Percentiles rank a stretch among this genome's conserved stretches.
These are phyloP conservation scores for Apodemus speciosus DNA, from an alignment of 2,113 vertebrate species.

Conservation along the genomic window DNA sequence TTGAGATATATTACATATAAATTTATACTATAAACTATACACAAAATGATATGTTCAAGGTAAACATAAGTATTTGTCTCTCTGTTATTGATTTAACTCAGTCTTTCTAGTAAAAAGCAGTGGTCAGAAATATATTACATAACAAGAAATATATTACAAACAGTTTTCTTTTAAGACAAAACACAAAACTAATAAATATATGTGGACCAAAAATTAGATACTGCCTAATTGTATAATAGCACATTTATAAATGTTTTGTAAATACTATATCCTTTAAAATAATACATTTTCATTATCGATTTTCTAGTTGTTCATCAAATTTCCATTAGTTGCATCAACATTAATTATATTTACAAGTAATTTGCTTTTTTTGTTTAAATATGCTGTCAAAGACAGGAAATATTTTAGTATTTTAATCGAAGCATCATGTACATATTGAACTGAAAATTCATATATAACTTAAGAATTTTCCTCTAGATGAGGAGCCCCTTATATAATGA, in stretches of 20 bases:
- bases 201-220: not conserved
- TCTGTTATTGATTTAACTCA: not conserved
- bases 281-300: not conserved
- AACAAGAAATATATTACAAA: not conserved
- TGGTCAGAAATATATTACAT: not conserved
- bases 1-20: not conserved
- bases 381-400: not conserved
- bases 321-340: not conserved
- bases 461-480: not conserved
- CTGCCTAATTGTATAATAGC: not conserved
- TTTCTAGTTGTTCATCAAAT: not conserved
- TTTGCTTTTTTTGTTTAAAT: not conserved
- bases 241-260: not conserved
- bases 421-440: not conserved
- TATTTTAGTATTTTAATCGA: not conserved
- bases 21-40: not conserved
- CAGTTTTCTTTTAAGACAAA: not conserved
- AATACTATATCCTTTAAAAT: not conserved
- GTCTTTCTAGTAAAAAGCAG: not conserved
- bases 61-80: not conserved
- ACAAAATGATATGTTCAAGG: not conserved
- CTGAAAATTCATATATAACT: not conserved
- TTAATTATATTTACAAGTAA: not conserved
- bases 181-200: not conserved
- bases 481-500: not conserved